Base-by-base conservation (phyloP, 2,113 vertebrate species). In the Lamprologus callipterus region DNA sequence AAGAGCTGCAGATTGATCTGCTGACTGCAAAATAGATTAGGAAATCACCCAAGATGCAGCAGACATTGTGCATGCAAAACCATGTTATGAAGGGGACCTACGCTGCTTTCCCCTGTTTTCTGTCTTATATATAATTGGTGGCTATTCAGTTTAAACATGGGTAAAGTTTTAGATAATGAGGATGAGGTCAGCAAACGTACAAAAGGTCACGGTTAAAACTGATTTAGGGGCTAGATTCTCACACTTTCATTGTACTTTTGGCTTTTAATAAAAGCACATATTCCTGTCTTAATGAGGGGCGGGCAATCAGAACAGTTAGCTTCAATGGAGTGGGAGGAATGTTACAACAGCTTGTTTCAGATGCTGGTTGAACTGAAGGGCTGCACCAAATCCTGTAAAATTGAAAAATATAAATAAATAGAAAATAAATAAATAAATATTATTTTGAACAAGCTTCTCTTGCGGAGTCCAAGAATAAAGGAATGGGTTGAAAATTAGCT, bases 1-100 rank as follows among this genome's bases (percentile, higher is more conserved):
- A 13, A 45, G 23, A 63, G n/a, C 9, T 88, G 73, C 28, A 80
- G 88, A 89, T 65, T 85, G 78, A 89, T 45, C 19, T 45, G 49
- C 55, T 37, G 58, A 57, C 49, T 88, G 82, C 45, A 78, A 31
- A 49, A 58, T 31, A 40, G 57, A 55, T 70, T 40, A 53, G 40
- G 7, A 35, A 31, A 49, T 90, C 75, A 5, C 19, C 37, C 33
- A 81, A 33, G 51, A 84, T 2, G 9, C 4, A 81, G 19, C 9
- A 37, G 11, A 47, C 42, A 49, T 31, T 31, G 42, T 28, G 42
- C 70, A 75, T 47, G 23, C 14, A 75, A 47, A 47, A 75, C 40
- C 40, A 17, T 45, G 37, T 45, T 73, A 26, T 26, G 7, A 45
- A 45, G 14, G 13, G 21, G 40, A 42, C 0, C 23, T 31, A 19